These are phyloP conservation scores for Apolygus lucorum DNA, from an alignment of 1,140 invertebrate genomes.

Conservation along the genomic window DNA sequence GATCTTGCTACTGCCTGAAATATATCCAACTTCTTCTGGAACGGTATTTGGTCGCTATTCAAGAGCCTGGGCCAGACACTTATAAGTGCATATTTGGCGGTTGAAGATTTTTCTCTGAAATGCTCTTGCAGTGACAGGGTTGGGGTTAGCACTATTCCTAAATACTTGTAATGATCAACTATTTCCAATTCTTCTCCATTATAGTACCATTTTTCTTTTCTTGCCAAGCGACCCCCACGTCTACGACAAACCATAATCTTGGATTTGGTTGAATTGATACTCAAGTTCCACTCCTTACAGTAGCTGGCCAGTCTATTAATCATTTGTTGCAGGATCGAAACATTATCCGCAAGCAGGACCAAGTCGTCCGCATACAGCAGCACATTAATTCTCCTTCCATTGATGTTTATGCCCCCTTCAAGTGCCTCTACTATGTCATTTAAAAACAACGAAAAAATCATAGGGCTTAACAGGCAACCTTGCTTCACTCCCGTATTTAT, in stretches of 20 bases:
- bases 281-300: not conserved
- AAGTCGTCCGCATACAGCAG: too few species aligned
- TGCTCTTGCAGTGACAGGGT: too few species aligned
- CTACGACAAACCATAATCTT: too few species aligned
- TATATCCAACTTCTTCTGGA: not conserved
- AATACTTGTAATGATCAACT: not conserved
- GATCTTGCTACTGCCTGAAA: not conserved
- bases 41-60: not conserved
- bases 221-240: too few species aligned
- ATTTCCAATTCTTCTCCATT: not conserved
- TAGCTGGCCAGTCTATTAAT: not conserved
- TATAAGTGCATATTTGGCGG: not conserved
- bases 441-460: too few species aligned
- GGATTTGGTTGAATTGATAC: not conserved
- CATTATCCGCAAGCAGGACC: not conserved
- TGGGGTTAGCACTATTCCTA: too few species aligned
- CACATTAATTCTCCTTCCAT: not conserved
- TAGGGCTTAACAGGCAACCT: not conserved
- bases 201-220: too few species aligned
- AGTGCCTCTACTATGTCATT: not conserved
- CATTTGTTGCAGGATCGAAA: not conserved
- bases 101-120: not conserved
- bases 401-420: not conserved
- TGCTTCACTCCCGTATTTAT: too few species aligned
- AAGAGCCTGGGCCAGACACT: not conserved